Conservation (phyloP, 1,140 invertebrate species). For the Macrosteles quadrilineatus region DNA sequence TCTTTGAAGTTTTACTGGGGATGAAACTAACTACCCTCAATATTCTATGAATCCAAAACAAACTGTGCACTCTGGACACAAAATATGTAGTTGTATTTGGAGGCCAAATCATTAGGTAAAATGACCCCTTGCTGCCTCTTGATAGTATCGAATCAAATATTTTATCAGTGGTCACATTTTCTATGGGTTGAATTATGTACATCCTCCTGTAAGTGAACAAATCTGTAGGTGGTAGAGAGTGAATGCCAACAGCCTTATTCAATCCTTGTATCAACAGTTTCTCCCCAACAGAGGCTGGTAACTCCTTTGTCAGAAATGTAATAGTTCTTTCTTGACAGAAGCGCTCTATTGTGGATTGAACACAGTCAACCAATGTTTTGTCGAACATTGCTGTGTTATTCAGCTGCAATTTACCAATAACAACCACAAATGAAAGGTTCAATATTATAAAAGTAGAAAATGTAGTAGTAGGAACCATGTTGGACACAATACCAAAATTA, state of each 20-base stretch:
- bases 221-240: background rate
- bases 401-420: too few species aligned
- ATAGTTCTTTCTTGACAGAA: background rate
- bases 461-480: too few species aligned
- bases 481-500: too few species aligned
- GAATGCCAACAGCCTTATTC: background rate
- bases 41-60: background rate
- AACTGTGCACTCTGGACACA: background rate
- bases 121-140: background rate
- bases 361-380: background rate
- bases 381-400: too few species aligned
- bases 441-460: too few species aligned
- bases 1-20: background rate
- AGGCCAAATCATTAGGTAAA: background rate
- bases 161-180: background rate
- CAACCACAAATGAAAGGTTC: too few species aligned
- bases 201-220: background rate
- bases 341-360: background rate
- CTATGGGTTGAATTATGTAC: background rate
- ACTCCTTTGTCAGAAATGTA: background rate
- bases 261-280: background rate
- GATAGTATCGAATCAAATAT: background rate
- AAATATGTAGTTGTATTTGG: background rate
- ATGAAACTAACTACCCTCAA: background rate
- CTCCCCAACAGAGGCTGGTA: background rate